Percentiles rank a stretch among this genome's conserved stretches.
phyloP scores from a whole-genome alignment of 2,113 vertebrate species.

The Echinops telfairi region DNA sequence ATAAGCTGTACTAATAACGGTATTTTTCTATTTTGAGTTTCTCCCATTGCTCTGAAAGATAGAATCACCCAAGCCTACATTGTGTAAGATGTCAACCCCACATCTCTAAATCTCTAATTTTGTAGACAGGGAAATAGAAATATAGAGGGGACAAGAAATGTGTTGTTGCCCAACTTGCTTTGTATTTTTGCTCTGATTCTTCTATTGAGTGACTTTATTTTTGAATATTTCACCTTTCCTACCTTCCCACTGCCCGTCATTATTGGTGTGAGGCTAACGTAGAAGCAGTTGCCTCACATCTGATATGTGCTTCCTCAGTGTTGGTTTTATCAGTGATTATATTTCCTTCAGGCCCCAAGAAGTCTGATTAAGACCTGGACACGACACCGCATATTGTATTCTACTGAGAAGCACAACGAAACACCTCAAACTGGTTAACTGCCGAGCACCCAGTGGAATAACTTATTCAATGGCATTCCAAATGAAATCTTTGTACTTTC shows the following conservation, averaged over 20 bases:
- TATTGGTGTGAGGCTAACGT: background rate
- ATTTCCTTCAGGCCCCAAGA: background rate
- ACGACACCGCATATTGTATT: background rate
- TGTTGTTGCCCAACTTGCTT: background rate
- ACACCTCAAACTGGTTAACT: background rate
- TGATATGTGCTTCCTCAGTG: background rate
- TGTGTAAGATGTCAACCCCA: fast-evolving
- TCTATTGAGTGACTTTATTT: background rate
- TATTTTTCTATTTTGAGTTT: background rate
- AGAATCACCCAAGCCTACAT: background rate
- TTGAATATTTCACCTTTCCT: background rate
- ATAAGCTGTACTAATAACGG: background rate
- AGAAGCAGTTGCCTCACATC: background rate
- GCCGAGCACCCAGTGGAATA: background rate
- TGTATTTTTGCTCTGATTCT: background rate
- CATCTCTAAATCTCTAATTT: background rate
- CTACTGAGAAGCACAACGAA: background rate
- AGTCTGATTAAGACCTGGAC: background rate
- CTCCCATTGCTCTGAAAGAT: background rate
- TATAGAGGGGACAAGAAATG: background rate
- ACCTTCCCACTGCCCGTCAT: fast-evolving
- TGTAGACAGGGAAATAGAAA: background rate
- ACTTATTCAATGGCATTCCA: constrained; percentile 33
- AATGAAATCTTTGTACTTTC: background rate
- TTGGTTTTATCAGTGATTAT: background rate